A percentile compares a stretch with the other conserved stretches of the same genome.
These are phyloP conservation scores for Nebria brevicollis DNA, from an alignment of 2,888 invertebrate species.

Conservation along the genomic window DNA sequence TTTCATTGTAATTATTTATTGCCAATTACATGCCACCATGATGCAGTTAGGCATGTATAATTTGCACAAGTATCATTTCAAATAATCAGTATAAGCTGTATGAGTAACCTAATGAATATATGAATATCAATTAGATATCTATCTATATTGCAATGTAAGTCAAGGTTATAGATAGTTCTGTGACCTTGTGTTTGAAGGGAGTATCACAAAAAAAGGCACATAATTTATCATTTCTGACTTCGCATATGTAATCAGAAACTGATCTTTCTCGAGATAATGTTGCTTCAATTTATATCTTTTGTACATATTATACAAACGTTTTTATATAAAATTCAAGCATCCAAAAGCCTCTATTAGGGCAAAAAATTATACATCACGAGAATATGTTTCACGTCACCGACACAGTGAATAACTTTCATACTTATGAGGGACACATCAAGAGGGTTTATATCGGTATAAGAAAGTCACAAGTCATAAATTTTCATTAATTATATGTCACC, in stretches of 20 bases:
- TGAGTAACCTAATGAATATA: constrained; percentile 28
- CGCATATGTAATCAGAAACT: neutral
- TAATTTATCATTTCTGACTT: neutral
- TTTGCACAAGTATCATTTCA: constrained; percentile 36
- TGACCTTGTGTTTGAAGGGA: neutral
- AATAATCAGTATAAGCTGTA: constrained; percentile 22
- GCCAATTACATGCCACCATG: constrained; percentile 22
- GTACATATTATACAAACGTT: too few species aligned
- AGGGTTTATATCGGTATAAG: neutral
- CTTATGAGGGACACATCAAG: too few species aligned
- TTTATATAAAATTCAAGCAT: too few species aligned
- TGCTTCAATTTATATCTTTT: too few species aligned
- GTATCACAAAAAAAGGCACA: neutral
- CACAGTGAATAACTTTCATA: neutral
- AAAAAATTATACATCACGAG: neutral
- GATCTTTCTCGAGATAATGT: neutral
- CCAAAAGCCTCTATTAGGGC: neutral
- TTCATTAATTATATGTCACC: neutral
- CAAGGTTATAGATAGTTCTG: constrained; percentile 17
- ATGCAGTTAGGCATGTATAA: constrained; percentile 25
- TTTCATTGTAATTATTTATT: constrained; percentile 21
- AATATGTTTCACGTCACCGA: neutral
- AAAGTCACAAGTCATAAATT: neutral
- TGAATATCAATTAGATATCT: constrained; percentile 31
- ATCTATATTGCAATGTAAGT: constrained; percentile 18